phyloP scores from a whole-genome alignment of 2,113 vertebrate genomes.

The Hylia prasina region DNA sequence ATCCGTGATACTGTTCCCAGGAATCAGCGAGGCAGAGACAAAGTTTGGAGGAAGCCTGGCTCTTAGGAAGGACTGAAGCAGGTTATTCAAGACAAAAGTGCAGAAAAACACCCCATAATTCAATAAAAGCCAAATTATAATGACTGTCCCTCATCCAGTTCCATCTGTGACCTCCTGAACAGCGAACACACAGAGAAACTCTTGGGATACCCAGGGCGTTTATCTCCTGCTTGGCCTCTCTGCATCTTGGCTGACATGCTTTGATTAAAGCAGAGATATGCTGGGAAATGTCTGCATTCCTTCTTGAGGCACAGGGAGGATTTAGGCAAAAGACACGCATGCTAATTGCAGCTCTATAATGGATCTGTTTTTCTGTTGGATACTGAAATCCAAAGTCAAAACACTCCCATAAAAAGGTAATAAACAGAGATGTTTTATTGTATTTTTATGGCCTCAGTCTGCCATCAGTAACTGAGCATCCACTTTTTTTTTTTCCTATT shows the following conservation, averaged over 20 bases:
- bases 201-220: rapidly evolving
- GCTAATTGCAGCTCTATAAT: neutral
- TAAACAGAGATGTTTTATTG: neutral
- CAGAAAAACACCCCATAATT: rapidly evolving
- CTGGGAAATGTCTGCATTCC: neutral
- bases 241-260: neutral
- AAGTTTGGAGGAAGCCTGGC: neutral
- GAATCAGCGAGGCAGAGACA: neutral
- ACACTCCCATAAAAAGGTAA: slow-evolving; percentile 21
- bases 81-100: neutral
- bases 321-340: neutral
- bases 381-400: slow-evolving; percentile 28
- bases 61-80: neutral
- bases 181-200: neutral
- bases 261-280: neutral
- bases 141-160: neutral
- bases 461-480: neutral
- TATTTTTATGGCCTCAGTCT: slow-evolving; percentile 6
- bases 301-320: neutral
- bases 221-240: neutral
- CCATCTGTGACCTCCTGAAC: neutral
- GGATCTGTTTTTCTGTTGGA: neutral
- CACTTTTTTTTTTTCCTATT: neutral
- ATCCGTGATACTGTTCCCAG: neutral
- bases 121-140: neutral